phyloP scores from a whole-genome alignment of 1,140 invertebrate genomes.

The Spodoptera litura region DNA sequence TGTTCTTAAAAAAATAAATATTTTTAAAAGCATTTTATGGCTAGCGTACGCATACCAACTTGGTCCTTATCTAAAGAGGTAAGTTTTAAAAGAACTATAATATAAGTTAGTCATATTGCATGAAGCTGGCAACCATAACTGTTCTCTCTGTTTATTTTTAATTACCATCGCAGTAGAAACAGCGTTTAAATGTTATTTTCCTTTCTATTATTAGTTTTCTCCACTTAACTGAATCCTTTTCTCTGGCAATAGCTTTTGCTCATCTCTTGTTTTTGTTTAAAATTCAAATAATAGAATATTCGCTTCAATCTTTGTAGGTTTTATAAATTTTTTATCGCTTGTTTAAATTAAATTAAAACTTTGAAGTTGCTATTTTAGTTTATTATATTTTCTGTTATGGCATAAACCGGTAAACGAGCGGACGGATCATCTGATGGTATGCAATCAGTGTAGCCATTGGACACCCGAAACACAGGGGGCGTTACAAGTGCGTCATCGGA shows the following conservation, averaged over 20 bases:
- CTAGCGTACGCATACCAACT: too few species aligned
- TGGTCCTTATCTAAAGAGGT: too few species aligned
- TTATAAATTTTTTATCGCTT: constrained; percentile 4
- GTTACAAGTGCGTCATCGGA: too few species aligned
- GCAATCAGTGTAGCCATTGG: too few species aligned
- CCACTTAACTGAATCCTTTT: constrained; percentile 4
- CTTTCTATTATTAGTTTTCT: constrained; percentile 25
- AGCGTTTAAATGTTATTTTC: constrained; percentile 9
- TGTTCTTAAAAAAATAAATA: too few species aligned
- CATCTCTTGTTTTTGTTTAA: constrained; percentile 11
- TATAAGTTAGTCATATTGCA: neutral
- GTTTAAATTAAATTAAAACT: neutral
- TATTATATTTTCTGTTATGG: neutral
- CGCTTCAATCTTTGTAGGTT: constrained; percentile 2
- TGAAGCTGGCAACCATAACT: neutral
- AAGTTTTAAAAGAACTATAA: too few species aligned
- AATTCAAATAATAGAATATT: constrained; percentile 19
- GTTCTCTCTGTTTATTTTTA: neutral
- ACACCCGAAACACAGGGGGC: too few species aligned
- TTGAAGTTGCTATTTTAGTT: neutral
- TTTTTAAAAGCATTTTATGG: too few species aligned
- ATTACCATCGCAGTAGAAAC: constrained; percentile 13
- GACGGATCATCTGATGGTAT: too few species aligned
- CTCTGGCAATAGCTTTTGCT: constrained; percentile 8
- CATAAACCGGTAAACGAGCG: too few species aligned